Evolutionary conservation across 2,888 invertebrate species (phyloP), one percentile per base, ranked within the genome.

Genomic region (Drosophila yooni): DNA sequence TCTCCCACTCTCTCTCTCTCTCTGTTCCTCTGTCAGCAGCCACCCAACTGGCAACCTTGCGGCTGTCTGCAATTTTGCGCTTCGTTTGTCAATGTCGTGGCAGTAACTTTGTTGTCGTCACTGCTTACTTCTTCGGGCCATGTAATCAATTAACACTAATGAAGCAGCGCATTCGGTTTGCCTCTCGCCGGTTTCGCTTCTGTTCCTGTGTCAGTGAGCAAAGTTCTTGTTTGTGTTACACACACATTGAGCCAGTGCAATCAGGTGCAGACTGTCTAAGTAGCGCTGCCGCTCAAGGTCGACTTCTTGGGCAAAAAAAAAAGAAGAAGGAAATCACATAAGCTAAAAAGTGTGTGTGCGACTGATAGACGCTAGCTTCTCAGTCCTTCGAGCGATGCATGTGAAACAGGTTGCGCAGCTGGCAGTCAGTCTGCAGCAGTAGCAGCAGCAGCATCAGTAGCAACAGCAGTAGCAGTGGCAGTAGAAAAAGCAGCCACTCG

Each of bases 91-190:
- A 90, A 76, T 79, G 91, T 79, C 72, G 76, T 68, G 48, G 60
- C 57, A 50, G 67, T 53, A 75, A 87, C 69, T 75, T 89, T 76
- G 76, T 84, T 18, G 56, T 54, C 64, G 72, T 74, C 70, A 73
- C 79, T 68, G 62, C 65, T 53, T 56, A 63, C 88, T 77, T 85
- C 87, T 83, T 65, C 72, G 73, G 85, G 85, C 81, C 76, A 79
- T 82, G 76, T 83, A 88, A 92, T 92, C 91, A 91, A 91, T 91
- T 92, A 91, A 80, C 81, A 79, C 82, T 88, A 91, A 91, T 91
- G 90, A 91, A 90, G 88, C 80, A 79, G 74, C 60, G 67, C 75
- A 62, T 57, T 56, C 68, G 53, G 60, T 77, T 50, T 76, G 54
- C 48, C 61, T 58, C 59, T 51, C 29, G 27, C 59, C 51, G 64